Percentiles rank a stretch among this genome's conserved stretches.
These are phyloP conservation scores for Pandemis heparana DNA, from an alignment of 2,888 invertebrate species.

Conservation along the genomic window DNA sequence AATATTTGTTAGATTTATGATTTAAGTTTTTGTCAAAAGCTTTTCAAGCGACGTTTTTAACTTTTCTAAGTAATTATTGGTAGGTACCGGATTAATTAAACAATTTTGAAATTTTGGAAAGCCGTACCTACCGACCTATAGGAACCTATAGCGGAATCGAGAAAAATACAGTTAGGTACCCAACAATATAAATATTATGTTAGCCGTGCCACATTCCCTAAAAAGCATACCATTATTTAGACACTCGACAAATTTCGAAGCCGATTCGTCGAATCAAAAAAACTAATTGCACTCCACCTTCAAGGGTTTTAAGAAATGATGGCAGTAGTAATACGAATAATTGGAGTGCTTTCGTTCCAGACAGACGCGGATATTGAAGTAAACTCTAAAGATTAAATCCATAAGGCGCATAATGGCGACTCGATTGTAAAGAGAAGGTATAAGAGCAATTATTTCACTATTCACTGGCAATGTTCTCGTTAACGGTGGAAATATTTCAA, in stretches of 20 bases:
- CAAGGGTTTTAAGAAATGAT: slow-evolving; percentile 13
- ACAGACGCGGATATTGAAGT: neutral
- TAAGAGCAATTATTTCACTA: slow-evolving; percentile 24
- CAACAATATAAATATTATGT: neutral
- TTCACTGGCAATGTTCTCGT: slow-evolving; percentile 25
- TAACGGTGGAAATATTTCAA: slow-evolving; percentile 33
- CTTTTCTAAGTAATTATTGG: too few species aligned
- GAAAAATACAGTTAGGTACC: too few species aligned
- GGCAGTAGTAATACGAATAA: slow-evolving; percentile 19
- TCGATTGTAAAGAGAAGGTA: neutral
- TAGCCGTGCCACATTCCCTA: neutral
- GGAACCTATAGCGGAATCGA: too few species aligned
- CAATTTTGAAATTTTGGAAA: too few species aligned
- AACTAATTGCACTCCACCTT: slow-evolving; percentile 16
- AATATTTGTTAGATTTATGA: too few species aligned
- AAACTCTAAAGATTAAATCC: neutral
- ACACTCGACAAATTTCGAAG: neutral
- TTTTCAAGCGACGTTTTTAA: too few species aligned
- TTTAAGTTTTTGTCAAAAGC: too few species aligned
- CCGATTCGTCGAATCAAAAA: slow-evolving; percentile 13
- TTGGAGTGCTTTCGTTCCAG: slow-evolving; percentile 16
- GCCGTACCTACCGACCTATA: too few species aligned
- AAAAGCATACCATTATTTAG: neutral
- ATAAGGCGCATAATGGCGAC: neutral
- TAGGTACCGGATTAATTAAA: too few species aligned